phyloP scores from a whole-genome alignment of 2,797 vertebrate species.

The Zenarchopterus dispar region DNA sequence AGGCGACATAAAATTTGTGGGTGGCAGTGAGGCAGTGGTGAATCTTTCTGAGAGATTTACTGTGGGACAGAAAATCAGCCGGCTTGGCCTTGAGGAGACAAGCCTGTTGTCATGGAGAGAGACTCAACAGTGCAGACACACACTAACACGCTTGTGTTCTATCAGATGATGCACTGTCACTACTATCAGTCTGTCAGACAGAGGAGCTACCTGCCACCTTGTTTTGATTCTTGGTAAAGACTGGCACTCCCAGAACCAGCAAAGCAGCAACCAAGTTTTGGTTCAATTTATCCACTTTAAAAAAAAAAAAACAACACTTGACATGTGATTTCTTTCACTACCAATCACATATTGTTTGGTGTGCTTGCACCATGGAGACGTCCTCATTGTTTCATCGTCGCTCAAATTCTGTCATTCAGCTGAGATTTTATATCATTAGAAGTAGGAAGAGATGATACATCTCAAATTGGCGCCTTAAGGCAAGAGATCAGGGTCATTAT shows the following conservation, averaged over 20 bases:
- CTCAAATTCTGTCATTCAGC: too few relatives aligned
- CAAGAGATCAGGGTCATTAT: too few relatives aligned
- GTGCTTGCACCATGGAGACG: too few relatives aligned
- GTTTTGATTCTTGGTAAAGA: not conserved
- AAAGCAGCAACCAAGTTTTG: not conserved
- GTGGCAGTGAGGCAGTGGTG: constrained; percentile 3
- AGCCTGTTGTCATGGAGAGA: constrained; percentile 44
- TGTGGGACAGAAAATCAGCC: constrained; percentile 28
- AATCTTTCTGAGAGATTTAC: constrained; percentile 43
- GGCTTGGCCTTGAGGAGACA: constrained; percentile 47
- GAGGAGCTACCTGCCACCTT: not conserved
- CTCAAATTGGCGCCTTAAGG: too few relatives aligned
- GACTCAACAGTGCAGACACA: constrained; percentile 7
- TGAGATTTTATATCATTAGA: too few relatives aligned
- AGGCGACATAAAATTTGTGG: constrained; percentile 51
- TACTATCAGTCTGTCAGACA: constrained; percentile 1
- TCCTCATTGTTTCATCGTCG: too few relatives aligned
- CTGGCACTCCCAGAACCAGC: not conserved
- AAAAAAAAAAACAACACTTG: too few relatives aligned
- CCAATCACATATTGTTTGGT: not conserved
- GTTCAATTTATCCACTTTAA: not conserved
- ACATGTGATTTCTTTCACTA: not conserved
- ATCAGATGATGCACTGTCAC: not conserved
- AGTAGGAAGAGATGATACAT: too few relatives aligned
- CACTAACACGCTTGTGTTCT: not conserved